Percentiles rank a stretch among this genome's conserved stretches.
These are phyloP conservation scores for Cebus imitator DNA, from an alignment of 2,113 vertebrate genomes.

Conservation along the genomic window DNA sequence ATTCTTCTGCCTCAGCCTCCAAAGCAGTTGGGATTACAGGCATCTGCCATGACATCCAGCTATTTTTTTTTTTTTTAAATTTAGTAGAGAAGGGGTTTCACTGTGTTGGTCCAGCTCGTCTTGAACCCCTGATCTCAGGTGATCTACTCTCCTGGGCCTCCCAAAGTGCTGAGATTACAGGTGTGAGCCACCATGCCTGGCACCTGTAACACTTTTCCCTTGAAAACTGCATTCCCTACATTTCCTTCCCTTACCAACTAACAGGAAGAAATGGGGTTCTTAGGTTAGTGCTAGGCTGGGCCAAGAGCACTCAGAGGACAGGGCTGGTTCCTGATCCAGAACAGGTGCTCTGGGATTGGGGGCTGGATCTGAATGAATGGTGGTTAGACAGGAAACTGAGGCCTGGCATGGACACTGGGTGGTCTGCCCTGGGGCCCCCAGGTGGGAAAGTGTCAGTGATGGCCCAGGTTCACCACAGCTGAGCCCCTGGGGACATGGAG, in stretches of 20 bases:
- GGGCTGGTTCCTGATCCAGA: not conserved
- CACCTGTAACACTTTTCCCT: not conserved
- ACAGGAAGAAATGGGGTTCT: not conserved
- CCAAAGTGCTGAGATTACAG: too few relatives aligned
- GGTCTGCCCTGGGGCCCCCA: not conserved
- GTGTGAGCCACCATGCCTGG: too few relatives aligned
- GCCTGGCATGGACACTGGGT: not conserved
- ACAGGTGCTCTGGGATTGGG: not conserved
- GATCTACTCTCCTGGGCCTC: too few relatives aligned
- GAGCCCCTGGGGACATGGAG: not conserved
- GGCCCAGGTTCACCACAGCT: not conserved
- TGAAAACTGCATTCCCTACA: too few relatives aligned
- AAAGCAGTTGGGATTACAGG: too few relatives aligned
- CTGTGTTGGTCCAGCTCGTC: too few relatives aligned
- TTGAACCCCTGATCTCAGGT: too few relatives aligned
- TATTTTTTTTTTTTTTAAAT: too few relatives aligned
- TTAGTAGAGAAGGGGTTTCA: too few relatives aligned
- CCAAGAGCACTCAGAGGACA: not conserved
- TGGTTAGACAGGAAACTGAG: not conserved
- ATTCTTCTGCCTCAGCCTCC: too few relatives aligned
- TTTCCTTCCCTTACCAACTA: not conserved
- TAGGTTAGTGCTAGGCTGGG: not conserved
- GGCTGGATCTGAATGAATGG: not conserved
- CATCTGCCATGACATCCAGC: too few relatives aligned
- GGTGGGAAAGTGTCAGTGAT: not conserved